phyloP scores from a whole-genome alignment of 1,140 invertebrate genomes.

The Drosophila ironensis region DNA sequence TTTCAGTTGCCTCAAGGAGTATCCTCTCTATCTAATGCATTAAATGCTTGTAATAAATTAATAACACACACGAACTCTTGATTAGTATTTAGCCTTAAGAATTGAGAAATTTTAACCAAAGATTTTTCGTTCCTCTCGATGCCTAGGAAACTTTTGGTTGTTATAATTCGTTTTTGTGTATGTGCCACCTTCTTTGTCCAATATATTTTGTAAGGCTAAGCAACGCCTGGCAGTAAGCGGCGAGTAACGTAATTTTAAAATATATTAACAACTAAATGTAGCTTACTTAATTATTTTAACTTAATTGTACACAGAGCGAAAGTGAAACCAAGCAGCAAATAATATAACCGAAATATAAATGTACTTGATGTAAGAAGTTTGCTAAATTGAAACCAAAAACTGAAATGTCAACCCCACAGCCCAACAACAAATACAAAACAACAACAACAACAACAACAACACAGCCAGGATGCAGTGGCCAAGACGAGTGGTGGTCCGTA shows the following conservation, averaged over 20 bases:
- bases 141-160: slow-evolving; percentile 19
- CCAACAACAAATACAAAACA: no score
- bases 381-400: slow-evolving; percentile 60
- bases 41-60: slow-evolving; percentile 68
- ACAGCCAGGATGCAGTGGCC: slow-evolving; percentile 13
- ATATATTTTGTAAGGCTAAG: slow-evolving; percentile 13
- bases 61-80: slow-evolving; percentile 9
- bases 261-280: slow-evolving; percentile 69
- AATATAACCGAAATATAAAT: slow-evolving; percentile 68
- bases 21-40: slow-evolving; percentile 60
- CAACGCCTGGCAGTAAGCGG: slow-evolving; percentile 43
- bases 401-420: slow-evolving; percentile 39
- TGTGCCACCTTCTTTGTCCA: background rate
- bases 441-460: no score
- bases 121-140: slow-evolving; percentile 64
- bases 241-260: slow-evolving; percentile 75
- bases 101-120: slow-evolving; percentile 60
- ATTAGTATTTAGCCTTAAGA: slow-evolving; percentile 52
- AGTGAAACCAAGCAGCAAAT: slow-evolving; percentile 29
- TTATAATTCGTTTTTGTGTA: slow-evolving; percentile 5
- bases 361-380: slow-evolving; percentile 77
- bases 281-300: slow-evolving; percentile 77
- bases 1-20: slow-evolving; percentile 43
- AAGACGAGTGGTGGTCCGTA: background rate
- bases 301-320: slow-evolving; percentile 63